A percentile compares a stretch with the other conserved stretches of the same genome.
These are phyloP conservation scores for Lepidochitona cinerea DNA, from an alignment of 2,888 invertebrate species.

Conservation along the genomic window DNA sequence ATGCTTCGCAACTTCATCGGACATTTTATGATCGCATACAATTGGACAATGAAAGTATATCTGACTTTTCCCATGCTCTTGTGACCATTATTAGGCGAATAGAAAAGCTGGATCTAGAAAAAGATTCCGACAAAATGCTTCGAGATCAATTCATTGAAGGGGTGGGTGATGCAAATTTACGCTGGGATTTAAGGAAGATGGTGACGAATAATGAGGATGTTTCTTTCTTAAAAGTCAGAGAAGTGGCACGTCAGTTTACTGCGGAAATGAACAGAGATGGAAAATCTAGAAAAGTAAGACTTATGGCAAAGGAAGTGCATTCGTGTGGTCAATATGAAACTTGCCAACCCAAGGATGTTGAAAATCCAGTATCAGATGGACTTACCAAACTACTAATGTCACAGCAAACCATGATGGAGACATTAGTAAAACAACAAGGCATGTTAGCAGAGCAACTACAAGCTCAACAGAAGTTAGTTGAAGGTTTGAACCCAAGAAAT, in stretches of 20 bases:
- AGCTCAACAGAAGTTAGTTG: neutral
- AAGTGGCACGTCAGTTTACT: neutral
- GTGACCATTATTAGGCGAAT: neutral
- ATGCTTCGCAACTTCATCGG: neutral
- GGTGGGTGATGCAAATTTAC: conserved; percentile 45
- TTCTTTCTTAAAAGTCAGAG: conserved; percentile 57
- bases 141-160: conserved; percentile 6
- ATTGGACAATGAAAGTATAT: neutral
- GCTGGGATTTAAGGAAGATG: conserved; percentile 68
- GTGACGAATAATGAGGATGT: conserved; percentile 72
- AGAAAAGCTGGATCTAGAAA: neutral
- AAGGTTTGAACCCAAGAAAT: neutral
- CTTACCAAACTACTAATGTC: neutral
- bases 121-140: neutral
- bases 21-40: neutral
- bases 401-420: neutral
- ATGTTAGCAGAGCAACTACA: neutral
- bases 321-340: too few species aligned
- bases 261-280: neutral
- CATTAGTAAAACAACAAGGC: neutral
- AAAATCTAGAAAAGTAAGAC: neutral
- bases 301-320: neutral
- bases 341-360: too few species aligned
- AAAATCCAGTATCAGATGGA: too few species aligned
- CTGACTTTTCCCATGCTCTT: neutral